Evolutionary conservation across 2,888 invertebrate species (phyloP), one percentile per base, ranked within the genome.

Genomic region (Torymus auratus): DNA sequence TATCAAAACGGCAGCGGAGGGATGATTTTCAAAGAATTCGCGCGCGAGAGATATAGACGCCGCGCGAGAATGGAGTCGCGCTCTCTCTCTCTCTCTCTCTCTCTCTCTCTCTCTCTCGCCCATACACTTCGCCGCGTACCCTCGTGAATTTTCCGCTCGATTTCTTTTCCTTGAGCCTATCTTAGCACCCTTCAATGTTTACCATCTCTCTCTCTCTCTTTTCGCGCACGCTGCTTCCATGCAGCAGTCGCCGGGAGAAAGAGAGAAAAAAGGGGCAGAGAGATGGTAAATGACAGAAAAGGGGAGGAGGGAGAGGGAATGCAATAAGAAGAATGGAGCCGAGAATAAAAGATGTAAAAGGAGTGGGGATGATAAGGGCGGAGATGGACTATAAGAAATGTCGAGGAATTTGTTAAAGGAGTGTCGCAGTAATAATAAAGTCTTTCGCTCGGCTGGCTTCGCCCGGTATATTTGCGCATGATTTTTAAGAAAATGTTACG

Each of bases 71-170:
- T 52, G 15, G 15, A 53, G 62, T 28, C 41, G 50, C 5, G 20
- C 28, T 7, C 41, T 50, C 17, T 20, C 13, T 50, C 17, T 20
- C 13, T 50, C 17, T 20, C 13, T 50, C 17, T 20, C 13, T 50
- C 17, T 20, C 13, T 50, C 17, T 20, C 13, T n/a, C n/a, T n/a
- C n/a, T n/a, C n/a, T 50, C 17, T 20, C 13, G 17, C 52, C 55
- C 23, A 14, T 61, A 15, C 64, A 10, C 41, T 60, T 52, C 60
- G 28, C 55, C 53, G n/a, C 20, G 55, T n/a, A n/a, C 50, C 61
- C 67, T 79, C 73, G 41, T 56, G 77, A 80, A 82, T 80, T 82
- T 82, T 82, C 82, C 74, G 70, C 74, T 52, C 82, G 82, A 82
- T 82, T 80, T 80, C 82, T 77, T 77, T 61, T 70, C 67, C 64